Evolutionary conservation across 2,888 invertebrate genomes (phyloP), one percentile per base, ranked within the genome.

Genomic region (Caenorhabditis wallacei): DNA sequence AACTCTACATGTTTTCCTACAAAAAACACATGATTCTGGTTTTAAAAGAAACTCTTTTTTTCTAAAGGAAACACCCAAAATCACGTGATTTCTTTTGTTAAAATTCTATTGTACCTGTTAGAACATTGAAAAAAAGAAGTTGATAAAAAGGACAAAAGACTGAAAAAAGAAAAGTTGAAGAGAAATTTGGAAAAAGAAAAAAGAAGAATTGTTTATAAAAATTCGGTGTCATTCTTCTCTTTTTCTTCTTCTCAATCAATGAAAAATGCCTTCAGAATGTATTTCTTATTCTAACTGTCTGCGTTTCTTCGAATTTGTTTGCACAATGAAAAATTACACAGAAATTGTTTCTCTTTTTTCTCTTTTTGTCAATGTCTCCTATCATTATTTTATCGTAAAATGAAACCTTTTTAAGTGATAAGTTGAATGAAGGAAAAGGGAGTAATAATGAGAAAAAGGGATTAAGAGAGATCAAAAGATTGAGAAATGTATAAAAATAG

Each of bases 141-240:
- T 18, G 2, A 48, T 48, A 18, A 48, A 48, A 48, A 8, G 43
- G 43, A 13, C 8, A 43, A 43, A 43, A 43, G 4, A 2, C 7
- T 43, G 11, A 51, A 35, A 37, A 13, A 1, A 7, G 4, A 22
- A 35, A 53, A 51, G n/a, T 51, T 18, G 37, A 11, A 35, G 20
- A n/a, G 26, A 61, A 61, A 13, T 61, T 16, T 30, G n/a, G n/a
- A n/a, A n/a, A 8, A 63, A 24, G 40, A 61, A 7, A 18, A 43
- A 30, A 35, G 1, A 61, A 61, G 30, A 63, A 51, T 54, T 72
- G 63, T 72, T 72, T 72, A 72, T 72, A n/a, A n/a, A n/a, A n/a
- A 51, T 61, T 63, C 20, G 61, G 16, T 26, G 20, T 56, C 56
- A 22, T 10, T 30, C 13, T 56, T 56, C 57, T 61, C 26, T 43